phyloP scores from a whole-genome alignment of 1,140 invertebrate genomes.

The Adelges cooleyi region DNA sequence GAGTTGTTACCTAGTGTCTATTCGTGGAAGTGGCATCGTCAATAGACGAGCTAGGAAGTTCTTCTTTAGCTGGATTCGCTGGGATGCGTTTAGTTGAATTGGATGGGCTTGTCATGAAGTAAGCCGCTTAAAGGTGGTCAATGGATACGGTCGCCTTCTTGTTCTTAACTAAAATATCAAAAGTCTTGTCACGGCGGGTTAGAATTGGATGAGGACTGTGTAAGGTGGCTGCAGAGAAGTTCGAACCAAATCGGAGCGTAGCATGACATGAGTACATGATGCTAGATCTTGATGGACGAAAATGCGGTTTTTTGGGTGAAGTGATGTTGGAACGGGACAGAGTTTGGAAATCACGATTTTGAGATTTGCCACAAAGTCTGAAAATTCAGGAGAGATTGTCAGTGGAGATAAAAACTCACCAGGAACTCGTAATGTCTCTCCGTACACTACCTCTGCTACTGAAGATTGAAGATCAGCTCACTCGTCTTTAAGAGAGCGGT shows the following conservation, averaged over 20 bases:
- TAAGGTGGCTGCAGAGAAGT: not conserved
- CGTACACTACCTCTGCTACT: constrained; percentile 22
- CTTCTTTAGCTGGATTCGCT: not conserved
- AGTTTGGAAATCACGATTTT: too few species aligned
- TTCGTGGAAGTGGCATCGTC: not conserved
- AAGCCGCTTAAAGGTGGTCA: not conserved
- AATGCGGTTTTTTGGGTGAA: not conserved
- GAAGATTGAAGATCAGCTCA: not conserved
- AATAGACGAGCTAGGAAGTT: not conserved
- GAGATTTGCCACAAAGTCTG: too few species aligned
- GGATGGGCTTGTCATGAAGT: constrained; percentile 13
- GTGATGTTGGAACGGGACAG: too few species aligned
- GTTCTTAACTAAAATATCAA: too few species aligned
- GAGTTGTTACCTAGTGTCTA: too few species aligned
- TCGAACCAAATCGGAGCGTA: too few species aligned
- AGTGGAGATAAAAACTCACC: constrained; percentile 6
- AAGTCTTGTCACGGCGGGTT: not conserved
- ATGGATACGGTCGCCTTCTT: not conserved
- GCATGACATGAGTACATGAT: not conserved
- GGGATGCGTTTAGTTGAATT: not conserved
- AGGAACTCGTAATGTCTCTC: constrained; percentile 3
- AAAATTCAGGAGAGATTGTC: not conserved
- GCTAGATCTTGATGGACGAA: not conserved
- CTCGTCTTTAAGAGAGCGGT: too few species aligned
- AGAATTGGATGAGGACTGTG: not conserved